Percentiles rank a stretch among this genome's conserved stretches.
Evolutionary conservation across 2,797 vertebrate species (phyloP).

Genomic region (Lindbergichthys nudifrons): DNA sequence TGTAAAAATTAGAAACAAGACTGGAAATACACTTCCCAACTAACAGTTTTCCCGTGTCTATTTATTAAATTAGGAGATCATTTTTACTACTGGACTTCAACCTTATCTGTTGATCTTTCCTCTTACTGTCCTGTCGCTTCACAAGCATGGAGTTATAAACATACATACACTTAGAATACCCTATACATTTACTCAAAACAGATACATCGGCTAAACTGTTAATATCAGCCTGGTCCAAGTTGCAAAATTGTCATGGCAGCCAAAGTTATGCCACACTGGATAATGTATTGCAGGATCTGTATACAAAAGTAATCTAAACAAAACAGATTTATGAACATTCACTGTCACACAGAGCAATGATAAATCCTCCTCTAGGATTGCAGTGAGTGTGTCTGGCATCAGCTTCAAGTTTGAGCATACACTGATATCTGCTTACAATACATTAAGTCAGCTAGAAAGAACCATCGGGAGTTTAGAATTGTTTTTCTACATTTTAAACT

Average conservation of each 20-base stretch:
- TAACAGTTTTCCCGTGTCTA: constrained; percentile 4
- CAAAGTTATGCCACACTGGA: constrained; percentile 59
- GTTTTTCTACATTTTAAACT: constrained; percentile 28
- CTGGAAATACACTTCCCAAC: neutral
- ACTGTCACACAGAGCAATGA: constrained; percentile 68
- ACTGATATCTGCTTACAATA: constrained; percentile 49
- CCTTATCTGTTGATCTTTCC: neutral
- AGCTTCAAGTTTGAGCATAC: constrained; percentile 43
- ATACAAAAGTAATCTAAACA: constrained; percentile 75
- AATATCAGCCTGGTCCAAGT: constrained; percentile 13
- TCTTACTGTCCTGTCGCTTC: neutral
- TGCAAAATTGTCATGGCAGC: constrained; percentile 39
- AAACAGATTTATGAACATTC: constrained; percentile 75
- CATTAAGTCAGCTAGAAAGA: constrained; percentile 25
- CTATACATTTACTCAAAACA: constrained; percentile 15
- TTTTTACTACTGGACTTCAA: neutral
- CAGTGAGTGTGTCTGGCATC: constrained; percentile 61
- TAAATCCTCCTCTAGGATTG: constrained; percentile 55
- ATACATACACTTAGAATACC: neutral
- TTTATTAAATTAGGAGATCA: neutral
- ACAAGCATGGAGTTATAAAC: constrained; percentile 1
- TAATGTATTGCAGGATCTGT: constrained; percentile 67
- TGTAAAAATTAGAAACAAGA: neutral
- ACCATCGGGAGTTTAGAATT: constrained; percentile 15
- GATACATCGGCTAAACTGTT: constrained; percentile 1